Evolutionary conservation across 2,113 vertebrate species (phyloP).

Genomic region (Naja naja): DNA sequence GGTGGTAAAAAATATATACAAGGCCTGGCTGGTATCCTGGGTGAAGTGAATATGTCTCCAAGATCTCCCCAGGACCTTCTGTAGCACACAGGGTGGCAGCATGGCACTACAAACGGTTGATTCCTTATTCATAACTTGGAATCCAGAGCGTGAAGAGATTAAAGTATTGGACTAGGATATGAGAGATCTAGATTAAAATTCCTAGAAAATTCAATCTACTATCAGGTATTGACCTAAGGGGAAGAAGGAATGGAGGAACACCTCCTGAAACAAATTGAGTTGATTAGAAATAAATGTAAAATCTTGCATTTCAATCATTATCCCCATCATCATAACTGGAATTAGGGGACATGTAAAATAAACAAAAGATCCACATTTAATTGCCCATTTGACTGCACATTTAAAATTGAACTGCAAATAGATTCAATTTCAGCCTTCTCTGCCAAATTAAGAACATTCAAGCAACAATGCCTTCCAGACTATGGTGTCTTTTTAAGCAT

Average conservation of each 20-base stretch:
- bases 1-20: background rate
- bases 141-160: background rate
- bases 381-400: background rate
- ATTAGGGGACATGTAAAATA: background rate
- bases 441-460: background rate
- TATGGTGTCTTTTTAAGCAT: background rate
- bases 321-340: background rate
- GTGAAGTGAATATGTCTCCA: background rate
- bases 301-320: background rate
- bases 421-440: background rate
- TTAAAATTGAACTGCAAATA: background rate
- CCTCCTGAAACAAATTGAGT: background rate
- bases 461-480: background rate
- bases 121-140: background rate
- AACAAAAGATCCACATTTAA: background rate
- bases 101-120: background rate
- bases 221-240: background rate
- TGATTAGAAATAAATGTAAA: background rate
- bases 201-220: background rate
- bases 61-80: background rate
- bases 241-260: background rate
- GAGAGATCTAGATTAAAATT: background rate
- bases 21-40: background rate
- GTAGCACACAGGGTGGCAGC: background rate
- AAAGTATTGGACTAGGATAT: background rate